A percentile compares a stretch with the other conserved stretches of the same genome.
Evolutionary conservation across 2,888 invertebrate species (phyloP).

Genomic region (Escarpia spicata): DNA sequence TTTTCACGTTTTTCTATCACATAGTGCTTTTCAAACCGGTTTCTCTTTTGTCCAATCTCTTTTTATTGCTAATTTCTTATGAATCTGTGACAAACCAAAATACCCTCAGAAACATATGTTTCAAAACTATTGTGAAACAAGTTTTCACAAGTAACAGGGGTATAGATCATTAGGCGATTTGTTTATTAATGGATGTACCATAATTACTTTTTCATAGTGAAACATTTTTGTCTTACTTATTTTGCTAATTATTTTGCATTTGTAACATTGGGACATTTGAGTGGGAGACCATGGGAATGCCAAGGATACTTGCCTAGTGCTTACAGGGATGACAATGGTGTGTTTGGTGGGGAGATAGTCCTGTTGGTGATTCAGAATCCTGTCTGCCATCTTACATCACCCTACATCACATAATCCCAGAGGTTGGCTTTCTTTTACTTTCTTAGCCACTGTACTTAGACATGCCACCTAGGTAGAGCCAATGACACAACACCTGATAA

Average conservation of each 20-base stretch:
- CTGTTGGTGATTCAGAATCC: neutral
- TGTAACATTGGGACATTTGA: neutral
- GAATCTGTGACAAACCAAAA: too few relatives aligned
- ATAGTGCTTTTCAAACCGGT: too few relatives aligned
- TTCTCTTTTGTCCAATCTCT: too few relatives aligned
- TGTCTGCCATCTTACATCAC: neutral
- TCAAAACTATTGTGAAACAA: too few relatives aligned
- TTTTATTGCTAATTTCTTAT: too few relatives aligned
- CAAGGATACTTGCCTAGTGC: neutral
- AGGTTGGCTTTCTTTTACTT: constrained; percentile 6
- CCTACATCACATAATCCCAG: constrained; percentile 1
- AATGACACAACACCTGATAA: constrained; percentile 6
- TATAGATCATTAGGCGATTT: too few relatives aligned
- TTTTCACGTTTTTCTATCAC: too few relatives aligned
- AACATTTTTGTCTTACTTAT: neutral
- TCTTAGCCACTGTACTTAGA: neutral
- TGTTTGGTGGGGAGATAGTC: neutral
- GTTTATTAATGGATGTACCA: too few relatives aligned
- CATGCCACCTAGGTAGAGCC: neutral
- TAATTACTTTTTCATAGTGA: neutral
- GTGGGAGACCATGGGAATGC: neutral
- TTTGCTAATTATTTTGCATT: neutral
- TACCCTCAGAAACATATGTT: too few relatives aligned
- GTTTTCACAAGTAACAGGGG: too few relatives aligned
- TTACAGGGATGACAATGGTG: neutral